Percentiles rank a stretch among this genome's conserved stretches.
phyloP scores from a whole-genome alignment of 2,888 invertebrate genomes.

The Platerodrilus igneus region DNA sequence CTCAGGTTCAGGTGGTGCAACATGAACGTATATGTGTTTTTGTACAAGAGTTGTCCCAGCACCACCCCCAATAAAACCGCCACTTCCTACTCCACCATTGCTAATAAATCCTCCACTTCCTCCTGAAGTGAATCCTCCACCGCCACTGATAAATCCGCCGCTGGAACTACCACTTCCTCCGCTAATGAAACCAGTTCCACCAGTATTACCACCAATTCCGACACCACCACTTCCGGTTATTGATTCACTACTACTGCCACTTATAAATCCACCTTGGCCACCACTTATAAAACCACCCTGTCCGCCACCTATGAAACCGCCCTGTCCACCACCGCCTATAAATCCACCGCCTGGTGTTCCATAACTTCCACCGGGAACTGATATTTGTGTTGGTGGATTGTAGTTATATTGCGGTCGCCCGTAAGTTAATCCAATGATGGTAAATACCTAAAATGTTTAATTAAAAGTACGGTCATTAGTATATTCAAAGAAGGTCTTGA shows the following conservation, averaged over 20 bases:
- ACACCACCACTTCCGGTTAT: conserved; percentile 35
- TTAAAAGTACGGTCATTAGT: too few species aligned
- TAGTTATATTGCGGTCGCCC: conserved; percentile 60
- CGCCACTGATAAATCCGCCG: conserved; percentile 38
- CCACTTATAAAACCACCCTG: conserved; percentile 36
- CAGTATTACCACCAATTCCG: conserved; percentile 36
- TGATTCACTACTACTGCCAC: conserved; percentile 36
- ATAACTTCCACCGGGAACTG: conserved; percentile 44
- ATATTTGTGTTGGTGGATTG: conserved; percentile 48
- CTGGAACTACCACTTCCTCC: conserved; percentile 28
- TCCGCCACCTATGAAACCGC: conserved; percentile 27
- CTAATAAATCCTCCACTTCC: conserved; percentile 45
- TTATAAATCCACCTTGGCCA: conserved; percentile 38
- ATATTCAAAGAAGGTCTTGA: too few species aligned
- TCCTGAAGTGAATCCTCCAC: conserved; percentile 49
- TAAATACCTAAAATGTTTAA: too few species aligned
- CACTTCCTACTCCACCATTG: conserved; percentile 44
- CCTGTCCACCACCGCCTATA: conserved; percentile 23
- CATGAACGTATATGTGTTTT: conserved; percentile 84
- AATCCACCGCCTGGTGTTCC: conserved; percentile 42
- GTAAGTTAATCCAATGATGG: conserved; percentile 53
- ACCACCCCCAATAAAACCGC: conserved; percentile 47
- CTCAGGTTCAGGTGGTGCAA: conserved; percentile 77
- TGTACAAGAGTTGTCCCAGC: conserved; percentile 61
- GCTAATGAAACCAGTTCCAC: conserved; percentile 23